Percentiles rank a stretch among this genome's conserved stretches.
Evolutionary conservation across 2,113 vertebrate genomes (phyloP).

Genomic region (Pteruthius melanotis): DNA sequence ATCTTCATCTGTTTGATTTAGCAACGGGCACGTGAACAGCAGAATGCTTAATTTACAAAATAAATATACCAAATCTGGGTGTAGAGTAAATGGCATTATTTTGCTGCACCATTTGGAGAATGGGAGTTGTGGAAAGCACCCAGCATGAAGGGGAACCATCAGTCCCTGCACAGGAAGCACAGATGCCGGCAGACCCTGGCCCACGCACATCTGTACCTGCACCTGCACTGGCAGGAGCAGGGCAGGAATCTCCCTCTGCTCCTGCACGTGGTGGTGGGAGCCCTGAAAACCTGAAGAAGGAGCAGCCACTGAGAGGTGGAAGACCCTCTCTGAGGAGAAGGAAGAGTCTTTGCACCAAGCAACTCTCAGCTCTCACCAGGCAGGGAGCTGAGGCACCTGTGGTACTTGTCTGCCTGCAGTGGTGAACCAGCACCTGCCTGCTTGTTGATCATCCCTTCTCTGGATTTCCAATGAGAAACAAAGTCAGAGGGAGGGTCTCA

Average conservation of each 20-base stretch:
- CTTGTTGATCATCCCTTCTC: neutral
- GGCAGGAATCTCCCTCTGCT: neutral
- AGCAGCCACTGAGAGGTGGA: neutral
- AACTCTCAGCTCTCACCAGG: too few relatives aligned
- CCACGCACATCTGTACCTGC: neutral
- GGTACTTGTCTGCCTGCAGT: neutral
- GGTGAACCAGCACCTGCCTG: neutral
- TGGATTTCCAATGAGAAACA: neutral
- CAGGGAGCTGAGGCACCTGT: fast-evolving
- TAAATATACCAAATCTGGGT: neutral
- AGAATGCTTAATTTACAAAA: neutral
- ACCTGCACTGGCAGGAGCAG: neutral
- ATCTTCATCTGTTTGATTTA: neutral
- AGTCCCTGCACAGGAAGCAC: neutral
- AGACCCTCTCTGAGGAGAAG: neutral
- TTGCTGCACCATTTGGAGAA: neutral
- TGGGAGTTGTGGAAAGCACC: neutral
- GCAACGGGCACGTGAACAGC: neutral
- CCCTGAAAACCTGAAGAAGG: neutral
- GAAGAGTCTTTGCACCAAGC: fast-evolving
- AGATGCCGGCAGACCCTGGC: neutral
- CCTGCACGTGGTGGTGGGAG: fast-evolving
- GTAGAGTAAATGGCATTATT: neutral
- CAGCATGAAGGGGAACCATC: neutral
- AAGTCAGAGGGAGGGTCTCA: neutral